A percentile compares a stretch with the other conserved stretches of the same genome.
Conservation (phyloP, 2,113 vertebrate genomes). For the Muntiacus reevesi region DNA sequence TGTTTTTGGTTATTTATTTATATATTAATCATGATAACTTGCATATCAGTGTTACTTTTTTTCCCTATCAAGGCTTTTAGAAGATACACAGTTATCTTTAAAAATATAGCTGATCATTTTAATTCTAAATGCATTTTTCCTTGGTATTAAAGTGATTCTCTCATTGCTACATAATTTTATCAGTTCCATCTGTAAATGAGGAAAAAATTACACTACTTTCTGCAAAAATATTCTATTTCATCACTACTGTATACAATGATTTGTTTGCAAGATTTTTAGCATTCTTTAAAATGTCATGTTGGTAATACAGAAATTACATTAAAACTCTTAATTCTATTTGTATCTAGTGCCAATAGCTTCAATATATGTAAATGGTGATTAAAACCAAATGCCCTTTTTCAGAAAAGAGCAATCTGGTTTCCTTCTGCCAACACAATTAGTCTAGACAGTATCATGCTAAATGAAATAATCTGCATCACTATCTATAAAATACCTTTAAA, state of each 20-base stretch:
- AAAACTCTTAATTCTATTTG: background rate
- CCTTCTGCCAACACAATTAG: background rate
- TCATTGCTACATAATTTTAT: background rate
- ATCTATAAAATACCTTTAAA: background rate
- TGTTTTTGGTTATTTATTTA: slow-evolving; percentile 33
- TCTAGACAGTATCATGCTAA: background rate
- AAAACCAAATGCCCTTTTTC: background rate
- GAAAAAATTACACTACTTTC: background rate
- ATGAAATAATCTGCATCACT: background rate
- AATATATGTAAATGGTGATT: background rate
- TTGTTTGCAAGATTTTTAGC: background rate
- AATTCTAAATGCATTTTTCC: background rate
- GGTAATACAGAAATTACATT: background rate
- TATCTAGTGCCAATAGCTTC: background rate
- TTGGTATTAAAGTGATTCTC: background rate
- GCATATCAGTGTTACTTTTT: slow-evolving; percentile 42
- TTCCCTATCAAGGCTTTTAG: background rate
- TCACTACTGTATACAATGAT: background rate
- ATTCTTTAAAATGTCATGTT: slow-evolving; percentile 1
- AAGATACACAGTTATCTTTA: slow-evolving; percentile 33
- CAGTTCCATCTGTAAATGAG: background rate
- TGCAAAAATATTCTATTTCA: background rate
- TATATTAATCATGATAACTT: slow-evolving; percentile 65
- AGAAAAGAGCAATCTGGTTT: background rate
- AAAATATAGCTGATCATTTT: background rate